Conservation (phyloP, 2,797 vertebrate species). For the Sebastes kiyomatsui region DNA sequence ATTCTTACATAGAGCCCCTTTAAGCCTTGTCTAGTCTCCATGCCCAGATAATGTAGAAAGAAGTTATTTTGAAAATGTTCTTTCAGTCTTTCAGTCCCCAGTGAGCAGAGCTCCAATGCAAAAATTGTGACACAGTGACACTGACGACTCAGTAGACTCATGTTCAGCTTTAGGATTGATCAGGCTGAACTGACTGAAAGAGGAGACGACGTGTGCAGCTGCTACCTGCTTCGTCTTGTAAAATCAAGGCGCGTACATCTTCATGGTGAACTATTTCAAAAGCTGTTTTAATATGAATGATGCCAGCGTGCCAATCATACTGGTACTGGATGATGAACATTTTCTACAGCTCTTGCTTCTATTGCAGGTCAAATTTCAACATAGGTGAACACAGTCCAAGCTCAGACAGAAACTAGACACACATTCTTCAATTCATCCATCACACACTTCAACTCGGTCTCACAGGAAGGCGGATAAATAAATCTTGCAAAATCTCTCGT, state of each 20-base stretch:
- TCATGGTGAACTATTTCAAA: not conserved
- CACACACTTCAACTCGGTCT: not conserved
- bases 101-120: not conserved
- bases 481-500: too few relatives aligned
- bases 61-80: not conserved
- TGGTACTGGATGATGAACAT: not conserved
- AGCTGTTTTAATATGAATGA: too few relatives aligned
- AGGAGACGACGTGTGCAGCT: not conserved
- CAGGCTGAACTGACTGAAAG: not conserved
- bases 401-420: not conserved
- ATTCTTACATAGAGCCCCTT: too few relatives aligned
- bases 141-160: not conserved
- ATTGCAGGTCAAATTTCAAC: not conserved
- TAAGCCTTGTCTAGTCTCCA: not conserved
- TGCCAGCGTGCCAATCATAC: not conserved
- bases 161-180: not conserved
- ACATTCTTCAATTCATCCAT: not conserved
- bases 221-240: not conserved
- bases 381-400: not conserved
- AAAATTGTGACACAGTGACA: not conserved
- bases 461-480: too few relatives aligned
- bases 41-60: not conserved
- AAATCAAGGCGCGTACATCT: not conserved
- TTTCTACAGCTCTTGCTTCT: not conserved
- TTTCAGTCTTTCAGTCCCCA: not conserved